Evolutionary conservation across 2,797 vertebrate genomes (phyloP).

Genomic region (Adelosebastes latens): DNA sequence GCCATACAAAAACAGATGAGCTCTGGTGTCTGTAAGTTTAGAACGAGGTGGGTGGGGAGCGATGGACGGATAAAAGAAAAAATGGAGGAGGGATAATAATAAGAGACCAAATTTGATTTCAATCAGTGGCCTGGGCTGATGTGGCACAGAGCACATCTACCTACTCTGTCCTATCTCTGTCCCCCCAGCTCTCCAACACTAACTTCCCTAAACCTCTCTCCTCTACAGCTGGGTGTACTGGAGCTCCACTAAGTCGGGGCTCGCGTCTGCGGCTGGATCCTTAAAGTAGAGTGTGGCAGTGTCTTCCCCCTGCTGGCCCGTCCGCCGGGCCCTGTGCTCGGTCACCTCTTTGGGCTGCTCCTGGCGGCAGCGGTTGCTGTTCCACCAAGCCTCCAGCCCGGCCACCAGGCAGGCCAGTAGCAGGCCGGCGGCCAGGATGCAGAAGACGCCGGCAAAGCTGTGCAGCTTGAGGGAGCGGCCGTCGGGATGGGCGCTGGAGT

Average conservation of each 20-base stretch:
- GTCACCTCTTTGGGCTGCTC: conserved; percentile 98
- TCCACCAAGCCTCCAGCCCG: conserved; percentile 97
- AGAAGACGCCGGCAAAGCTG: conserved; percentile 98
- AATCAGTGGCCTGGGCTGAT: conserved; percentile 57
- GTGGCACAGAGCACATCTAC: conserved; percentile 35
- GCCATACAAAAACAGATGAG: conserved; percentile 36
- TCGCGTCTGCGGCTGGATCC: conserved; percentile 83
- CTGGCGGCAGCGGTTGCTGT: conserved; percentile 93
- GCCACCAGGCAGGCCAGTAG: conserved; percentile 98
- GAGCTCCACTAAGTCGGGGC: conserved; percentile 85
- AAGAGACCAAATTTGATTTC: conserved; percentile 85
- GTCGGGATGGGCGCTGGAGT: conserved; percentile 87
- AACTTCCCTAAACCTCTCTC: conserved; percentile 7
- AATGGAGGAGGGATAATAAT: conserved; percentile 30
- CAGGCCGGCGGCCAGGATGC: conserved; percentile 95
- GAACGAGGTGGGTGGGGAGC: conserved; percentile 24
- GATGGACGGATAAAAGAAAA: conserved; percentile 38
- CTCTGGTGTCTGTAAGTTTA: conserved; percentile 4
- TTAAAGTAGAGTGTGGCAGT: conserved; percentile 88
- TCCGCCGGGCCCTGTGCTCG: conserved; percentile 82
- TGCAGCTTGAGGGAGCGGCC: conserved; percentile 96
- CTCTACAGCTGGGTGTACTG: conserved; percentile 86
- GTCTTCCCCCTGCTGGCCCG: conserved; percentile 79
- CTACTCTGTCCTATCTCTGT: conserved; percentile 35
- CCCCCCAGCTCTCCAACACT: conserved; percentile 21